A percentile compares a stretch with the other conserved stretches of the same genome.
phyloP scores from a whole-genome alignment of 2,113 vertebrate species.

The Maccullochella peelii region DNA sequence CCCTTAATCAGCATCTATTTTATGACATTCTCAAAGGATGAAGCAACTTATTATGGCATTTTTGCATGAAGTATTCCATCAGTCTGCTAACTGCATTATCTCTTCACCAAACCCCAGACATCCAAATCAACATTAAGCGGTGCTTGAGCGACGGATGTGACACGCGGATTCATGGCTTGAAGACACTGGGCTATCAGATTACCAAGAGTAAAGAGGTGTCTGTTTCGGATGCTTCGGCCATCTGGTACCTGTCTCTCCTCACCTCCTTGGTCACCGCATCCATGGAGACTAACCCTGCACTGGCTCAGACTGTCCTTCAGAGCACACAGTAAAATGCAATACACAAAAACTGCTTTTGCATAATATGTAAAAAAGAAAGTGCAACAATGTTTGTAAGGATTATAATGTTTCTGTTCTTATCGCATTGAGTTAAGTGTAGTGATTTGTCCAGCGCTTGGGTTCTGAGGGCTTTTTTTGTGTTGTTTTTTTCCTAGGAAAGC shows the following conservation, averaged over 20 bases:
- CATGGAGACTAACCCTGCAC: conserved; percentile 94
- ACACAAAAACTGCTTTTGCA: not conserved
- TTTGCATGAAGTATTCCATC: conserved; percentile 28
- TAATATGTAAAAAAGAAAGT: too few species aligned
- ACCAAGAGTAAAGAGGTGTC: conserved; percentile 93
- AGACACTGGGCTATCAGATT: conserved; percentile 93
- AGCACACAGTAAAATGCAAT: conserved; percentile 92
- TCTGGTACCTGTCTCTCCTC: conserved; percentile 98
- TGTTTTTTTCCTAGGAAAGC: conserved; percentile 88
- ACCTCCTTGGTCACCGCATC: conserved; percentile 97
- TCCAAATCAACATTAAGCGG: conserved; percentile 98
- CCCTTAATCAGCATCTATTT: not conserved
- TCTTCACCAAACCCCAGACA: conserved; percentile 83
- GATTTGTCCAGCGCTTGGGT: not conserved
- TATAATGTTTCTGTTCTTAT: not conserved
- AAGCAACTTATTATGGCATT: not conserved
- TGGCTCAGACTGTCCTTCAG: conserved; percentile 94
- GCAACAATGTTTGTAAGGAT: not conserved
- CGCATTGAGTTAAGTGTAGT: not conserved
- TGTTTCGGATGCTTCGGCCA: conserved; percentile 95
- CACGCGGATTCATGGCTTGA: conserved; percentile 94
- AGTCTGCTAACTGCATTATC: conserved; percentile 42
- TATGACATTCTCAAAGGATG: not conserved
- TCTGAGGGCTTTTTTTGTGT: conserved; percentile 7
- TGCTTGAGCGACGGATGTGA: conserved; percentile 97